Conservation (phyloP, 2,797 vertebrate species). For the Spea hammondii region DNA sequence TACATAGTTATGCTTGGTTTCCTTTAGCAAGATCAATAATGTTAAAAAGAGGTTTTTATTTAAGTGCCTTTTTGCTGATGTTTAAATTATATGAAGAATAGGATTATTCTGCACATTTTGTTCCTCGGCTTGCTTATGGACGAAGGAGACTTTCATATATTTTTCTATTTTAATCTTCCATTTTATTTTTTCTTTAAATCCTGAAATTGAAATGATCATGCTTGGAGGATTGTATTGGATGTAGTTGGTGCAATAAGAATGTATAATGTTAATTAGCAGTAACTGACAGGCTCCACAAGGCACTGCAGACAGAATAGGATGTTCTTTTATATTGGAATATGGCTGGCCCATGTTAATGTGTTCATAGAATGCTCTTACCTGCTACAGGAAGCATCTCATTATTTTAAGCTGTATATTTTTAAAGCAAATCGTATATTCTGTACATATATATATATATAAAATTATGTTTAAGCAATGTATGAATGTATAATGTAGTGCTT, state of each 20-base stretch:
- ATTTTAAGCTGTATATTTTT: conserved; percentile 70
- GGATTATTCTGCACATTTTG: conserved; percentile 55
- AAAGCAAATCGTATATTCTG: conserved; percentile 67
- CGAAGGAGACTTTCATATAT: conserved; percentile 59
- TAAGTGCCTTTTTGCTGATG: conserved; percentile 82
- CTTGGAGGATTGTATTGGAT: conserved; percentile 27
- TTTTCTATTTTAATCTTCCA: conserved; percentile 13
- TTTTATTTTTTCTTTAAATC: too few relatives aligned
- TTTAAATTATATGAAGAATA: conserved; percentile 53
- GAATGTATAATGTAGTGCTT: conserved; percentile 65
- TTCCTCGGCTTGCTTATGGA: conserved; percentile 40
- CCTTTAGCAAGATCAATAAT: background rate
- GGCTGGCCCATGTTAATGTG: conserved; percentile 75
- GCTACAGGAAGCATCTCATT: conserved; percentile 56
- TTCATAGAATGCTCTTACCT: conserved; percentile 64
- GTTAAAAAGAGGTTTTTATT: conserved; percentile 52
- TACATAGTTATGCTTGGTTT: conserved; percentile 15
- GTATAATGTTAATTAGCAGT: conserved; percentile 24
- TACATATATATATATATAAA: conserved; percentile 66
- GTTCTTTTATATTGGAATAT: conserved; percentile 64
- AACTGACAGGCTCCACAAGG: conserved; percentile 51
- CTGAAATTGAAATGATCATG: background rate
- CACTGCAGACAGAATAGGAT: conserved; percentile 53
- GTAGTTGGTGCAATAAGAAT: conserved; percentile 47
- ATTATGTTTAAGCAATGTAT: conserved; percentile 58